phyloP scores from a whole-genome alignment of 2,113 vertebrate species.

The Clupea harengus region DNA sequence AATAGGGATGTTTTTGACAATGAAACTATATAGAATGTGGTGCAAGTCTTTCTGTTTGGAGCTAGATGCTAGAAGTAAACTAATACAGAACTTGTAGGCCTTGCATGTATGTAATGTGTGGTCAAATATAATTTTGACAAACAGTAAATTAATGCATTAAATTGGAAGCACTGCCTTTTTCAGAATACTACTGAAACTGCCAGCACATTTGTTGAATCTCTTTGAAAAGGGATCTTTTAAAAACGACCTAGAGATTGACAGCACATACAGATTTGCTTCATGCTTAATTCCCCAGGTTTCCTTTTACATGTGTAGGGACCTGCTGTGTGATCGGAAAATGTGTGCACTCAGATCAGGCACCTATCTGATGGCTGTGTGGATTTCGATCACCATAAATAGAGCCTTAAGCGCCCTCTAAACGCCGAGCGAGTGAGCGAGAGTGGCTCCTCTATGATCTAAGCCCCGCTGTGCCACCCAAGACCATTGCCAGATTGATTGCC shows the following conservation, averaged over 20 bases:
- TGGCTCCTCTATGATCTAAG: neutral
- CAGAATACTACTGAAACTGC: neutral
- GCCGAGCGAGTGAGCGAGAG: neutral
- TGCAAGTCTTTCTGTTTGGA: too few species aligned
- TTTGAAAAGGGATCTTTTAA: neutral
- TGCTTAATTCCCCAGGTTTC: neutral
- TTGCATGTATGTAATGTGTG: neutral
- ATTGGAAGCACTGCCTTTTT: neutral
- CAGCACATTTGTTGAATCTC: neutral
- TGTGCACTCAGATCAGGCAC: neutral
- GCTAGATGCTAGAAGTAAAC: too few species aligned
- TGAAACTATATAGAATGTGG: too few species aligned
- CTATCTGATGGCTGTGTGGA: neutral
- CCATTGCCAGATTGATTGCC: conserved; percentile 19
- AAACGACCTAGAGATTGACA: neutral
- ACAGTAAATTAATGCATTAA: too few species aligned
- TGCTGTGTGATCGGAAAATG: neutral
- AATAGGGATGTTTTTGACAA: too few species aligned
- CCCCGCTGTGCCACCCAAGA: neutral
- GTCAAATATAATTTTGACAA: too few species aligned
- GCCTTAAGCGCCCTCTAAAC: neutral
- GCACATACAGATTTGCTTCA: neutral
- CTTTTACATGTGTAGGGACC: neutral
- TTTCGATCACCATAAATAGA: neutral
- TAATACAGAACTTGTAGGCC: too few species aligned